Base-by-base conservation (phyloP, 2,797 vertebrate genomes). In the Trachurus trachurus region DNA sequence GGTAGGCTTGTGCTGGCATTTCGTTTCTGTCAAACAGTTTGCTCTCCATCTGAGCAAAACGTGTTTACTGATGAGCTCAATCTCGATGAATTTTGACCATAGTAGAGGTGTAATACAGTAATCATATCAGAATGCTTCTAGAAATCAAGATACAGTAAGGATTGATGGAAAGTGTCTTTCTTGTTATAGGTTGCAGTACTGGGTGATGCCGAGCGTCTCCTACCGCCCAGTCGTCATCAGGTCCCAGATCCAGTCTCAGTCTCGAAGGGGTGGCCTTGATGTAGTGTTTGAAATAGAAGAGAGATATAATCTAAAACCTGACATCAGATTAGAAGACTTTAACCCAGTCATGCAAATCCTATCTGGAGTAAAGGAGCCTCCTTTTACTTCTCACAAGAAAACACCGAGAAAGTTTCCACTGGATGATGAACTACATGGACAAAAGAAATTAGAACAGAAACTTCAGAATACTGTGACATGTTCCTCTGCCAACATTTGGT, bases 1-100 rank as follows among this genome's bases (percentile, higher is more conserved):
- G 68, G 83, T 86, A 82, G 86, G 89, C 71, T 78, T 88, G 74
- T 87, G 86, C 87, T 94, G 91, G 90, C 90, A 81, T 85, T 68
- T 90, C 53, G 16, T 68, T 78, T 71, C 87, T 76, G 65, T 62
- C 59, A 78, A 66, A 89, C 85, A 71, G 69, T 87, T 81, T 73
- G 72, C 85, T 89, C 79, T 71, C 66, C 74, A 62, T 71, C 15
- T 34, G 73, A 84, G 88, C 84, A 83, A 90, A 90, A 81, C 50
- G 21, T 47, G 62, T 61, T 81, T 58, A 67, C 81, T 77, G 59
- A 88, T 77, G 57, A 88, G 78, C 56, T 78, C 67, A 44, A 74
- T 89, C 82, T 84, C 74, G 73, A 83, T 76, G 39, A 68, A 74
- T 82, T 74, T 71, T 52, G 80, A 92, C 80, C 42, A 9, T 65